These are phyloP conservation scores for Pangasius mekongensis DNA, from an alignment of 2,797 vertebrate genomes.

Conservation along the genomic window DNA sequence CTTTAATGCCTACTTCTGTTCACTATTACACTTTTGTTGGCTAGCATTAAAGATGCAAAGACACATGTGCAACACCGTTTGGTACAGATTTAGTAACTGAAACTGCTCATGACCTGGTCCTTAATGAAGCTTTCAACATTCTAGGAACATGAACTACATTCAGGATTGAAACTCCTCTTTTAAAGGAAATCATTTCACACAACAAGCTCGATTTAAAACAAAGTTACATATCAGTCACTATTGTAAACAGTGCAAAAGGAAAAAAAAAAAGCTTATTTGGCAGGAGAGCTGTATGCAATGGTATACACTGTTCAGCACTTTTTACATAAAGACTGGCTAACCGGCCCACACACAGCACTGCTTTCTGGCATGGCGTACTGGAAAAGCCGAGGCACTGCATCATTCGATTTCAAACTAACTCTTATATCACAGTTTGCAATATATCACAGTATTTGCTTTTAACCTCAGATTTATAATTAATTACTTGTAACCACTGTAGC, in stretches of 20 bases:
- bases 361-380: conserved; percentile 54
- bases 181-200: background rate
- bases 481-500: background rate
- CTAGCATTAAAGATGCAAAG: background rate
- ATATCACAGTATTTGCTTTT: background rate
- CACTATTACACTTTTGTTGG: too few relatives aligned
- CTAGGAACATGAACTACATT: background rate
- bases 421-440: background rate
- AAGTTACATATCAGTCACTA: conserved; percentile 5
- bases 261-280: conserved; percentile 60
- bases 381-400: conserved; percentile 25
- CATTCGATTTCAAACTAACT: background rate
- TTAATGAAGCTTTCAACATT: background rate
- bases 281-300: conserved; percentile 59
- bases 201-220: background rate
- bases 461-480: background rate
- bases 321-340: conserved; percentile 67
- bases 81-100: background rate
- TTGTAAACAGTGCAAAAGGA: conserved; percentile 55
- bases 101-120: background rate
- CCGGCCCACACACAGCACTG: conserved; percentile 53
- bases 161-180: background rate
- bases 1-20: background rate
- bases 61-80: too few relatives aligned
- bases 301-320: conserved; percentile 72